phyloP scores from a whole-genome alignment of 2,888 invertebrate species.

The Sympetrum striolatum region DNA sequence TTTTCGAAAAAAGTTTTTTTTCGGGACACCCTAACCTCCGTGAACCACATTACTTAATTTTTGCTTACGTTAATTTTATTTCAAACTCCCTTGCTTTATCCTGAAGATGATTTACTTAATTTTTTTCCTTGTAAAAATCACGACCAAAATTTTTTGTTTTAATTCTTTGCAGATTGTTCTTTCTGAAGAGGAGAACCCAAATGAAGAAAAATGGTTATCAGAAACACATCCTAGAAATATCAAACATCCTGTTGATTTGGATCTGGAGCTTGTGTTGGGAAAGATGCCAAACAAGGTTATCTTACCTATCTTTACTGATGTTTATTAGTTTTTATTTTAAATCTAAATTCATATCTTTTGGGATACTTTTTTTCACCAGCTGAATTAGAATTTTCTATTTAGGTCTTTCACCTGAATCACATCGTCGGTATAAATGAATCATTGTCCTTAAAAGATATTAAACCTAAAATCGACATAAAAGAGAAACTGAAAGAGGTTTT shows the following conservation, averaged over 20 bases:
- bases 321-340: too few species aligned
- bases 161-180: conserved; percentile 65
- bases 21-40: too few species aligned
- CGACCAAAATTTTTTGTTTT: not conserved
- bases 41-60: too few species aligned
- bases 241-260: conserved; percentile 82
- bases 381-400: conserved; percentile 55
- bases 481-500: conserved; percentile 81
- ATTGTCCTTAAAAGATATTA: conserved; percentile 51
- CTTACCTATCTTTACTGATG: not conserved
- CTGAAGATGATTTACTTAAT: too few species aligned
- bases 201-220: conserved; percentile 59
- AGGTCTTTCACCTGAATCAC: conserved; percentile 70
- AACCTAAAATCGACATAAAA: conserved; percentile 68
- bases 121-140: too few species aligned
- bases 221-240: conserved; percentile 58
- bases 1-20: too few species aligned
- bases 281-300: conserved; percentile 79
- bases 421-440: conserved; percentile 60
- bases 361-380: not conserved
- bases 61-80: too few species aligned
- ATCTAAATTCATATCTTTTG: too few species aligned
- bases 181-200: conserved; percentile 66
- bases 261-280: conserved; percentile 87
- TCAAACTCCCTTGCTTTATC: too few species aligned